Evolutionary conservation across 2,888 invertebrate genomes (phyloP), one percentile per base, ranked within the genome.

Genomic region (Spodoptera exigua): DNA sequence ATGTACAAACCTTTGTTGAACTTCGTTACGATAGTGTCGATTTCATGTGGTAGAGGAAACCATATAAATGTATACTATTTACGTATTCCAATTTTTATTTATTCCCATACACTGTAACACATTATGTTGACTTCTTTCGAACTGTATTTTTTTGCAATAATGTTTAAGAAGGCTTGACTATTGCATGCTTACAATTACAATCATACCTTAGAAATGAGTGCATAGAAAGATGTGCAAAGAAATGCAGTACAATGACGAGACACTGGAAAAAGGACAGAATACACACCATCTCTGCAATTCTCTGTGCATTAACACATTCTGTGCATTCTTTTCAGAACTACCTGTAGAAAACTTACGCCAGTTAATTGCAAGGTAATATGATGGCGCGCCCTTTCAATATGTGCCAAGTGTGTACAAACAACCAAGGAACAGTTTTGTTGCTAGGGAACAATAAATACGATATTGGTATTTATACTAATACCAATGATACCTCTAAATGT

Each of bases 291-390:
- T 66, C 86, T 87, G 87, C 88, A 82, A 70, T 70, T 70, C 74
- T 89, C 92, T 92, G 91, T 92, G 92, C 84, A 82, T 86, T 86
- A 79, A 88, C 85, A 80, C 81, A 63, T 89, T 93, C 93, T 93
- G 89, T 93, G 93, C 93, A 92, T 92, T 93, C 92, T 92, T 93
- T 93, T 93, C 93, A 93, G 93, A 91, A 74, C 77, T 92, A 89
- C 92, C 87, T 85, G 89, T 90, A 86, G 86, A 85, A 66, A 79
- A 81, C 81, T 77, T 76, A 78, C 81, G 70, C 43, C 70, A 77
- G 76, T 74, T 59, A 73, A 57, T 71, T 71, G 62, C 57, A 74
- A 85, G 86, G 83, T 85, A 85, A 76, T n/a, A n/a, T 64, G 61
- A 32, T 64, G 61, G 21, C 48, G 57, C 55, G 55, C 43, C 55